A percentile compares a stretch with the other conserved stretches of the same genome.
These are phyloP conservation scores for Loripinus fragilis DNA, from an alignment of 2,888 invertebrate species.

Conservation along the genomic window DNA sequence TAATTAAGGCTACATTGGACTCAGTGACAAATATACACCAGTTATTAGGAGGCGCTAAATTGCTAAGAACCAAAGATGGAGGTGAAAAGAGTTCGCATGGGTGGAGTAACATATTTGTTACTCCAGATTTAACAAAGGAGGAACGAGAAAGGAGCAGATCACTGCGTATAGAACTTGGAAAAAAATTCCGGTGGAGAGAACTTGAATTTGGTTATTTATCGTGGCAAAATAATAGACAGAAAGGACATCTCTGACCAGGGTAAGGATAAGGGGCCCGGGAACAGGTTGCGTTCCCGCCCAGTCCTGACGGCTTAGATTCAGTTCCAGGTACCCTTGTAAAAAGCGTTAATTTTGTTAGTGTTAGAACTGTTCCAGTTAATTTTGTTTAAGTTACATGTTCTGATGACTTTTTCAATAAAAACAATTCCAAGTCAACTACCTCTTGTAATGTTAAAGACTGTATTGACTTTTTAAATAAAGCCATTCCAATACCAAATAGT, in stretches of 20 bases:
- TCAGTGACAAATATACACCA: not conserved
- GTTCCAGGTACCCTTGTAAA: not conserved
- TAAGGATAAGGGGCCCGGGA: not conserved
- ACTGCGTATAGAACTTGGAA: no score
- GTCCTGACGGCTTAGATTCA: not conserved
- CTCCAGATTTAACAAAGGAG: conserved; percentile 18
- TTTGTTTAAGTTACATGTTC: no score
- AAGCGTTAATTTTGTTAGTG: not conserved
- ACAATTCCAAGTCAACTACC: not conserved
- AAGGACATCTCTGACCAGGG: not conserved
- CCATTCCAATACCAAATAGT: no score
- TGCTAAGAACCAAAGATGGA: not conserved
- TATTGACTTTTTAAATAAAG: not conserved
- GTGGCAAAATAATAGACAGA: conserved; percentile 11
- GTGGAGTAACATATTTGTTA: conserved; percentile 3
- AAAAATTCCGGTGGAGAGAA: conserved; percentile 2
- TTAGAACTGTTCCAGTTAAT: no score
- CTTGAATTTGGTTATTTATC: conserved; percentile 6
- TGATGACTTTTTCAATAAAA: not conserved
- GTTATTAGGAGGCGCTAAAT: not conserved
- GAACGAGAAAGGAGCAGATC: not conserved
- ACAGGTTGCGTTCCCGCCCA: not conserved
- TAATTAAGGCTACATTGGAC: not conserved
- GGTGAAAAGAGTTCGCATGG: not conserved
- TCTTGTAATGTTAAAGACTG: not conserved